A percentile compares a stretch with the other conserved stretches of the same genome.
Conservation (phyloP, 2,888 invertebrate species). For the Leptopterna dolabrata region DNA sequence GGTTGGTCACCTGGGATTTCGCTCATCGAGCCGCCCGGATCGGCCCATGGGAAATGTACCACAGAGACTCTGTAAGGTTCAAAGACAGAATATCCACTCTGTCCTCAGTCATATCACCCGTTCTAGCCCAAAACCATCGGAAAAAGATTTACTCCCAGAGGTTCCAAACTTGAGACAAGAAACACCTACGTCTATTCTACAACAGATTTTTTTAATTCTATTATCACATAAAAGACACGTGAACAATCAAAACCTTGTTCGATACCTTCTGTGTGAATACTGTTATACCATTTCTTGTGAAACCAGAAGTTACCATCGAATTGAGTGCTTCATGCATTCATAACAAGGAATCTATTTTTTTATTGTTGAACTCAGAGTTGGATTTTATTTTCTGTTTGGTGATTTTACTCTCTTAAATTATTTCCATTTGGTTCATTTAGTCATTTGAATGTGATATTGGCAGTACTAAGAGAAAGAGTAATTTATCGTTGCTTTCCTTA, state of each 20-base stretch:
- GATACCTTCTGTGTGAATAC: not conserved
- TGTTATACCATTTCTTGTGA: not conserved
- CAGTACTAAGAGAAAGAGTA: not conserved
- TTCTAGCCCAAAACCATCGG: conserved; percentile 69
- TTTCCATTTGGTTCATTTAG: not conserved
- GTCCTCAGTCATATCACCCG: conserved; percentile 66
- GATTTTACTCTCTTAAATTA: not conserved
- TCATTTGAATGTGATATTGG: not conserved
- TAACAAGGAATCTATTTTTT: not conserved
- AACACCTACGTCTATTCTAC: not conserved
- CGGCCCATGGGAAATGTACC: conserved; percentile 72
- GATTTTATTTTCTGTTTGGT: not conserved
- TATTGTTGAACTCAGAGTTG: not conserved
- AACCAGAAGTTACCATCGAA: not conserved
- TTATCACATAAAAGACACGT: conserved; percentile 14
- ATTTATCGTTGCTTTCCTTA: not conserved
- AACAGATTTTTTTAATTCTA: conserved; percentile 21
- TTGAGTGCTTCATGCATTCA: not conserved
- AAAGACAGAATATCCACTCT: conserved; percentile 67
- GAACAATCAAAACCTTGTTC: not conserved
- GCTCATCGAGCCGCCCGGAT: conserved; percentile 71
- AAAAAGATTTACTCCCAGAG: conserved; percentile 66
- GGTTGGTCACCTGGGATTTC: conserved; percentile 71
- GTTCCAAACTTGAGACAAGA: conserved; percentile 49
- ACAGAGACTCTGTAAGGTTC: conserved; percentile 70